Evolutionary conservation across 2,113 vertebrate genomes (phyloP), one percentile per base, ranked within the genome.

Genomic region (Equus quagga): DNA sequence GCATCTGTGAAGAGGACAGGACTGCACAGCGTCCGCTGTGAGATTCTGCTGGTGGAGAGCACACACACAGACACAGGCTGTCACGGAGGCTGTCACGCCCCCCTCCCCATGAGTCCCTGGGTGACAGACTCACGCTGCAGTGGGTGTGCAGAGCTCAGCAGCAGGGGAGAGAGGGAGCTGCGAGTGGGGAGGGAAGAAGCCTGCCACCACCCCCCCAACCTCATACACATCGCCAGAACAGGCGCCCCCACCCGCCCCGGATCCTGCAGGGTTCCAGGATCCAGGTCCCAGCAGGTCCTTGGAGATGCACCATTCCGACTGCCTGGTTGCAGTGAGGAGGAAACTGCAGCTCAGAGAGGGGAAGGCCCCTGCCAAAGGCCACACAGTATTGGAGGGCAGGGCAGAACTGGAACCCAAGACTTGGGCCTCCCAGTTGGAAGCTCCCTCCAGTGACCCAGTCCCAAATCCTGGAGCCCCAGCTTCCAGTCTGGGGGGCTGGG

Each of bases 141-240:
- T 79, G 96, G 92, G 91, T 58, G 92, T 70, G 51, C 28, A 1
- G 62, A 89, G 83, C 96, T 95, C 83, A 83, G 73, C 67, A 89
- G 49, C n/a, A 19, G 83, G 73, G 75, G 49, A 17, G 23, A 46
- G 58, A 36, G 54, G 85, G 23, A 33, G 75, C 46, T 4, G 62
- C 3, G 80, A 69, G 33, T 14, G 54, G 56, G 81, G 87, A 62
- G 54, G 23, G 28, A n/a, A 0, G 8, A 51, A 4, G 64, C 12
- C 19, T 18, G 10, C 28, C 64, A 14, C 70, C 69, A 18, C 9
- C 44, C 65, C 69, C 23, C 9, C 44, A 23, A 1, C 65, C 65
- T 44, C 19, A 0, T 24, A 60, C 51, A 4, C 11, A 0, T 9
- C 28, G 2, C 70, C 6, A 70, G 72, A 60, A 33, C 21, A 36